Conservation (phyloP, 2,888 invertebrate genomes). For the Xylocampa areola region DNA sequence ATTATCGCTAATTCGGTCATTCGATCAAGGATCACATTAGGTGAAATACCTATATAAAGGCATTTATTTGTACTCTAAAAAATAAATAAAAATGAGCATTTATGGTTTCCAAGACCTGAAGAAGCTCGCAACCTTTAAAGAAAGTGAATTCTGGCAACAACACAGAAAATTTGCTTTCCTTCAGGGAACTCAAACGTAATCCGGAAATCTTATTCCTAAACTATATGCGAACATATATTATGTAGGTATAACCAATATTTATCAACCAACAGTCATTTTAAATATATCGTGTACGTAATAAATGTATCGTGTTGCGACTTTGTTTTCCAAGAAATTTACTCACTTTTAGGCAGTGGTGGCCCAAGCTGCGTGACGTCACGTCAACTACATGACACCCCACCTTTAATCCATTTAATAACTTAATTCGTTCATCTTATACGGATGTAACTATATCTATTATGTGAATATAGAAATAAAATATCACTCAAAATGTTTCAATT, state of each 20-base stretch:
- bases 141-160: no score
- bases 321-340: conserved; percentile 55
- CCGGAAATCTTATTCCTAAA: conserved; percentile 14
- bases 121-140: no score
- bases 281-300: conserved; percentile 35
- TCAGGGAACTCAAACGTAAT: conserved; percentile 6
- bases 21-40: no score
- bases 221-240: conserved; percentile 1
- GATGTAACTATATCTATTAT: conserved; percentile 8
- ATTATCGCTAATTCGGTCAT: no score
- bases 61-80: no score
- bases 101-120: no score
- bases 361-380: conserved; percentile 62
- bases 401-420: conserved; percentile 53
- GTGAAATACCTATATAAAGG: no score
- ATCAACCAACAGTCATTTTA: conserved; percentile 23
- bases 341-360: conserved; percentile 58
- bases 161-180: no score
- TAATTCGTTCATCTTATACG: conserved; percentile 45
- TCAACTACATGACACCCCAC: conserved; percentile 61
- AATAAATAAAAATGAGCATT: no score
- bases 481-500: neutral
- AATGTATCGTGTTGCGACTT: conserved; percentile 40
- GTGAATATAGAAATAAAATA: conserved; percentile 7
- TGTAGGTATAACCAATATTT: conserved; percentile 20